Base-by-base conservation (phyloP, 2,113 vertebrate genomes). In the Heterotis niloticus region DNA sequence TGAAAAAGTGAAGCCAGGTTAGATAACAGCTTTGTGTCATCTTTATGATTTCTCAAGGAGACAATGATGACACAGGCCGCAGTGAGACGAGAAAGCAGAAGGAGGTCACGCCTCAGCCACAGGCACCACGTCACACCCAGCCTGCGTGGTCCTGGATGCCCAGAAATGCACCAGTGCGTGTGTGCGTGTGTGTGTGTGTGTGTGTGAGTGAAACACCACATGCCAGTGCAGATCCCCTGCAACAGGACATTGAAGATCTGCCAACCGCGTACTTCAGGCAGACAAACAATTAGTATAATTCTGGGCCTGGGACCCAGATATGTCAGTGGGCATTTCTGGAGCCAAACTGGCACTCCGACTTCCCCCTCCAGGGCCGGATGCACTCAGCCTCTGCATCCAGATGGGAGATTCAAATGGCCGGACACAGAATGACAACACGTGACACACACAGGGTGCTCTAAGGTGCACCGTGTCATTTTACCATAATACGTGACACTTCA, bases 251-350 rank as follows among this genome's bases (percentile, higher is more conserved):
- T 66, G 18, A 18, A 74, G 28, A 78, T 20, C 26, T 28, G 67
- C 24, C 52, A 59, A 65, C 67, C 67, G 62, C 12, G 62, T 52
- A 57, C 66, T 44, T 57, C 13, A 20, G 51, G 77, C 28, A 60
- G 28, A 29, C 65, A 13, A 78, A 71, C 77, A 70, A 78, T 78
- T 71, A 78, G 28, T 44, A 9, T 71, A 78, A 62, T 78, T 26
- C 66, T 24, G 57, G 67, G 54, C 67, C 67, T 14, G 54, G 77
- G 77, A 51, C 57, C 77, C 57, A 62, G 77, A 71, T 71, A 52
- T 24, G 56, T 71, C 77, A 52, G 14, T 52, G 26, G 67, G 17
- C 29, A 56, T 29, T 28, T 56, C 67, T 64, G 56, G 5, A 26
- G 56, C 56, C 23, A 12, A 78, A 71, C 67, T 70, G 67, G 54